phyloP scores from a whole-genome alignment of 2,797 vertebrate species.

The Apogon hyalosoma region DNA sequence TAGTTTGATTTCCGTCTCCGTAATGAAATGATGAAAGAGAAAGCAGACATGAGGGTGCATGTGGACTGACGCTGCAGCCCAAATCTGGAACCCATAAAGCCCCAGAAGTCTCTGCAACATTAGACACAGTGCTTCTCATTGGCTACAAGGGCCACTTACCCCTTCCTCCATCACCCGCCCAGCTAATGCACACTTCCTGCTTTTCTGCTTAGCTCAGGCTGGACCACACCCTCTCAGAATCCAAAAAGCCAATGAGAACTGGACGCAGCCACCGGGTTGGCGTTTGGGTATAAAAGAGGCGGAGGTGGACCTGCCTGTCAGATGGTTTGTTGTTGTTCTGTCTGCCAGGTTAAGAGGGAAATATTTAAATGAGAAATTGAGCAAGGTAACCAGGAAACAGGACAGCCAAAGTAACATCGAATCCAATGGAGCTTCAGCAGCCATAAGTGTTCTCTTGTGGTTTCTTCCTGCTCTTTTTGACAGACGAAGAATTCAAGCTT shows the following conservation, averaged over 20 bases:
- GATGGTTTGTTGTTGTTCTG: conserved; percentile 82
- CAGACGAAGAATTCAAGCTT: conserved; percentile 29
- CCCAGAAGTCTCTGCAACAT: conserved; percentile 84
- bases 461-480: conserved; percentile 25
- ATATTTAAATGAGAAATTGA: conserved; percentile 66
- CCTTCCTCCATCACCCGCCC: conserved; percentile 74
- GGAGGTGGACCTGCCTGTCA: conserved; percentile 77
- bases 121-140: conserved; percentile 77
- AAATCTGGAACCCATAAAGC: conserved; percentile 93
- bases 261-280: conserved; percentile 56
- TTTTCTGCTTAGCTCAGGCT: conserved; percentile 55
- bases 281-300: conserved; percentile 73
- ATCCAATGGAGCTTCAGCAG: conserved; percentile 71
- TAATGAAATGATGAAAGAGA: conserved; percentile 53
- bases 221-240: conserved; percentile 68
- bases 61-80: conserved; percentile 65
- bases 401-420: conserved; percentile 37
- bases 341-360: conserved; percentile 72
- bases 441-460: conserved; percentile 17
- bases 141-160: conserved; percentile 81
- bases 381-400: conserved; percentile 64
- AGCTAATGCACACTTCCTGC: conserved; percentile 75
- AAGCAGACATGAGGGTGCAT: conserved; percentile 64
- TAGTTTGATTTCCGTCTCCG: conserved; percentile 19
- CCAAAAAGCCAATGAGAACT: conserved; percentile 68